These are phyloP conservation scores for Sylvilagus floridanus DNA, from an alignment of 2,797 vertebrate species.

Conservation along the genomic window DNA sequence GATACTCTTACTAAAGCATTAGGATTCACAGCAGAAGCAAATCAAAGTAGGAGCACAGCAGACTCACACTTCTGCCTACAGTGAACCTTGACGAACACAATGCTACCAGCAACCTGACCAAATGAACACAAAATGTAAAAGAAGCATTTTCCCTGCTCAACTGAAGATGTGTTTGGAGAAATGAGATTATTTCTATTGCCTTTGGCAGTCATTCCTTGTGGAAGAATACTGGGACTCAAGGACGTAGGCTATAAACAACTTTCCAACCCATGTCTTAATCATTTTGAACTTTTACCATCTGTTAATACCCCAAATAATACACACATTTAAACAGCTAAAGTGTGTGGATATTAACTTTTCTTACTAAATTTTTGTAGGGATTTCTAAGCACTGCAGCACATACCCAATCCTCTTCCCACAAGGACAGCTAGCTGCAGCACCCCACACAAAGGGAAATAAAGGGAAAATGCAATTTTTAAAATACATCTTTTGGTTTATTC, in stretches of 20 bases:
- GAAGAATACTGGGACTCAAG: background rate
- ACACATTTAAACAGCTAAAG: background rate
- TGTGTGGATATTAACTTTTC: background rate
- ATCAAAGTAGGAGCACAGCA: background rate
- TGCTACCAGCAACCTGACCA: background rate
- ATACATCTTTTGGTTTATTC: slow-evolving; percentile 60
- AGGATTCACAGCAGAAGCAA: background rate
- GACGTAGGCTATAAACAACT: background rate
- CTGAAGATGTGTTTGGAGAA: background rate
- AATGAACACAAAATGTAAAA: background rate
- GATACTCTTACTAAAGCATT: background rate
- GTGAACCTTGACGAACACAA: background rate
- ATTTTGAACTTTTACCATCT: slow-evolving; percentile 44
- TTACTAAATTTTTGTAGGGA: background rate
- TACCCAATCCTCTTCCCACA: slow-evolving; percentile 4
- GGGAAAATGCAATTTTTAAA: slow-evolving; percentile 69
- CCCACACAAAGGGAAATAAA: slow-evolving; percentile 67
- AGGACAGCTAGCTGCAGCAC: slow-evolving; percentile 37
- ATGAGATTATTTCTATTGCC: background rate
- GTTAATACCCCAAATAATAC: background rate
- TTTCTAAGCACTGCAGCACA: background rate
- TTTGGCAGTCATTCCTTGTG: background rate
- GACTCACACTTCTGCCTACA: background rate
- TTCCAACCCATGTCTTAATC: slow-evolving; percentile 23
- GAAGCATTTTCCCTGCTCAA: background rate